A percentile compares a stretch with the other conserved stretches of the same genome.
Conservation (phyloP, 2,113 vertebrate species). For the Gila orcuttii region DNA sequence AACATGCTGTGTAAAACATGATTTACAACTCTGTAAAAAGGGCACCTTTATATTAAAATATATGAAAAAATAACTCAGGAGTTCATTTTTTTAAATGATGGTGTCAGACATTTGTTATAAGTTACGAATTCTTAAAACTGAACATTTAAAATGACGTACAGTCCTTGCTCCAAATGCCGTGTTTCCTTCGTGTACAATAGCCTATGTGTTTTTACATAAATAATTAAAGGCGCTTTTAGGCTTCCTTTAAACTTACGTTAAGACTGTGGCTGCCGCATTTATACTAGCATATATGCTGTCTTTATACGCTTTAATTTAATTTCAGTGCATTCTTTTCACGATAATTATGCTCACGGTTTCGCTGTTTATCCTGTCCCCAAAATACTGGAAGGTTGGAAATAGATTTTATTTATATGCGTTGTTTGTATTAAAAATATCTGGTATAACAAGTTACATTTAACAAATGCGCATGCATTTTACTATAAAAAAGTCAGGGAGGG, state of each 20-base stretch:
- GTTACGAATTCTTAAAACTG: neutral
- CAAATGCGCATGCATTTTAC: slow-evolving; percentile 9
- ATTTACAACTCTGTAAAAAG: neutral
- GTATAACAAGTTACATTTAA: neutral
- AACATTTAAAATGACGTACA: neutral
- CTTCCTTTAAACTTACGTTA: neutral
- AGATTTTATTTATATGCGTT: neutral
- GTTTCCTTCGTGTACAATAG: neutral
- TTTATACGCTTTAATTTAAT: neutral
- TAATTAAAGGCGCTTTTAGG: neutral
- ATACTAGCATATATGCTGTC: neutral
- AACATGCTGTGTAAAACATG: too few species aligned
- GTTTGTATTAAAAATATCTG: neutral
- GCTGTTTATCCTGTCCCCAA: neutral
- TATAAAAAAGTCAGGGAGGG: neutral
- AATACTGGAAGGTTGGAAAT: neutral
- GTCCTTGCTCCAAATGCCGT: neutral
- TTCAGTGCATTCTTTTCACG: neutral
- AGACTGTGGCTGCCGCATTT: neutral
- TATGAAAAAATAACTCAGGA: neutral
- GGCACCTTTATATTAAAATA: neutral
- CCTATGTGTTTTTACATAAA: neutral
- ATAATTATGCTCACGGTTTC: neutral
- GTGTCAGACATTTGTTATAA: neutral
- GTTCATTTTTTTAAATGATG: neutral